A percentile compares a stretch with the other conserved stretches of the same genome.
phyloP scores from a whole-genome alignment of 2,888 invertebrate genomes.

The Cyclophora albipunctata region DNA sequence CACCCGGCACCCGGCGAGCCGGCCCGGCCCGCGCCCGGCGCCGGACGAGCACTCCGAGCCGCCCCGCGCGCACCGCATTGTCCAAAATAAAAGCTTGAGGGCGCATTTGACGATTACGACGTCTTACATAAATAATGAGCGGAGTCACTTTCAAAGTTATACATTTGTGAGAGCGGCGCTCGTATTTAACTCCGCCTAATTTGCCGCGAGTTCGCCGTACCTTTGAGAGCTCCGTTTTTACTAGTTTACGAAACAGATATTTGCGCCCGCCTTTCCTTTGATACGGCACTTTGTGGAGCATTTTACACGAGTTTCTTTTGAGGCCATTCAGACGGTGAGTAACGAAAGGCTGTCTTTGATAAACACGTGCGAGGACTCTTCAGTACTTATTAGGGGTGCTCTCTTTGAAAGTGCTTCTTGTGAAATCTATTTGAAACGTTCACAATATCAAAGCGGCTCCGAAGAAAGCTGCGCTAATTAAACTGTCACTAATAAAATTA shows the following conservation, averaged over 20 bases:
- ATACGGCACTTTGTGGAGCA: slow-evolving; percentile 75
- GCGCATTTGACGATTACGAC: slow-evolving; percentile 61
- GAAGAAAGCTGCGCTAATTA: slow-evolving; percentile 73
- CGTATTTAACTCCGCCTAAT: slow-evolving; percentile 75
- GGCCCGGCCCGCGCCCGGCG: slow-evolving; percentile 2
- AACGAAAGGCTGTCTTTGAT: slow-evolving; percentile 77
- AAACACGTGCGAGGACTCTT: slow-evolving; percentile 76
- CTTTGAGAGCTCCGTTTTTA: slow-evolving; percentile 74
- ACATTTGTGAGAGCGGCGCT: slow-evolving; percentile 65
- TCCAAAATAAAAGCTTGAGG: slow-evolving; percentile 47
- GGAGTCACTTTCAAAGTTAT: slow-evolving; percentile 67
- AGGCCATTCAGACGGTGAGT: slow-evolving; percentile 76
- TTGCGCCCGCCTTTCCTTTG: slow-evolving; percentile 75
- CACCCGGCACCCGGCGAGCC: slow-evolving; percentile 1
- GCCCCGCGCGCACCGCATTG: slow-evolving; percentile 25
- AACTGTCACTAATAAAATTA: slow-evolving; percentile 74
- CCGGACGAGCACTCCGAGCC: slow-evolving; percentile 12
- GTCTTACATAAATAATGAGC: slow-evolving; percentile 71
- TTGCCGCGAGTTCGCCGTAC: slow-evolving; percentile 71
- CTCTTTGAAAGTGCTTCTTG: slow-evolving; percentile 74
- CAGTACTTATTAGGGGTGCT: slow-evolving; percentile 76
- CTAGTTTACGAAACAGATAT: slow-evolving; percentile 76
- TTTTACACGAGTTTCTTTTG: slow-evolving; percentile 76
- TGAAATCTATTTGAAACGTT: slow-evolving; percentile 74
- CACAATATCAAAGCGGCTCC: slow-evolving; percentile 69